Percentiles rank a stretch among this genome's conserved stretches.
phyloP scores from a whole-genome alignment of 2,797 vertebrate species.

The Acridotheres tristis region DNA sequence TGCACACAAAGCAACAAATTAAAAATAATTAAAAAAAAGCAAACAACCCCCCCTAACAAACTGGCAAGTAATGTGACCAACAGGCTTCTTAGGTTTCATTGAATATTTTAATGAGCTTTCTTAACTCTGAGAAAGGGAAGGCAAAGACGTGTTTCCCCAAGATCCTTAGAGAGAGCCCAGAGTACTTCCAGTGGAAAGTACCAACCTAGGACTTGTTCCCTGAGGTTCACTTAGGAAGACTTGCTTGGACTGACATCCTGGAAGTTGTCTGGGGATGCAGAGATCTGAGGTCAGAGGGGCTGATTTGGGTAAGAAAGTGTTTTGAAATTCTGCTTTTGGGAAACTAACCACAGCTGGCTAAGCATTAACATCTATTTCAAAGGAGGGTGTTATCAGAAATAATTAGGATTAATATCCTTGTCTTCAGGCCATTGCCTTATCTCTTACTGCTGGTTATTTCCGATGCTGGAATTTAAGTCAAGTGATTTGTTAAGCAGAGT shows the following conservation, averaged over 20 bases:
- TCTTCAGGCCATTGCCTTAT: not conserved
- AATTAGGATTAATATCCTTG: not conserved
- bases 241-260: not conserved
- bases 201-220: not conserved
- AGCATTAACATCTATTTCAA: not conserved
- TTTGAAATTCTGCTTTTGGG: conserved; percentile 27
- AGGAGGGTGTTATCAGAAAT: not conserved
- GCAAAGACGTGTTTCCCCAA: not conserved
- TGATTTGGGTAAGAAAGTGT: not conserved
- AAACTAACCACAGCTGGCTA: not conserved
- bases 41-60: not conserved
- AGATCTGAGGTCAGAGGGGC: not conserved
- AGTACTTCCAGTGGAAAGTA: not conserved
- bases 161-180: not conserved
- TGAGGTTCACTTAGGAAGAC: not conserved
- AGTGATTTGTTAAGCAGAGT: not conserved
- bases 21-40: not conserved
- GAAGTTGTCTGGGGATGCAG: not conserved
- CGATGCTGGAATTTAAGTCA: not conserved
- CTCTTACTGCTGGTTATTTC: not conserved
- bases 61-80: not conserved
- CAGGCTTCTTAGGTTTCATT: not conserved
- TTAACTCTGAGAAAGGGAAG: not conserved
- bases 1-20: not conserved
- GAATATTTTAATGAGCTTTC: not conserved